Evolutionary conservation across 2,113 vertebrate genomes (phyloP).

Genomic region (Pelecanoides urinatrix): DNA sequence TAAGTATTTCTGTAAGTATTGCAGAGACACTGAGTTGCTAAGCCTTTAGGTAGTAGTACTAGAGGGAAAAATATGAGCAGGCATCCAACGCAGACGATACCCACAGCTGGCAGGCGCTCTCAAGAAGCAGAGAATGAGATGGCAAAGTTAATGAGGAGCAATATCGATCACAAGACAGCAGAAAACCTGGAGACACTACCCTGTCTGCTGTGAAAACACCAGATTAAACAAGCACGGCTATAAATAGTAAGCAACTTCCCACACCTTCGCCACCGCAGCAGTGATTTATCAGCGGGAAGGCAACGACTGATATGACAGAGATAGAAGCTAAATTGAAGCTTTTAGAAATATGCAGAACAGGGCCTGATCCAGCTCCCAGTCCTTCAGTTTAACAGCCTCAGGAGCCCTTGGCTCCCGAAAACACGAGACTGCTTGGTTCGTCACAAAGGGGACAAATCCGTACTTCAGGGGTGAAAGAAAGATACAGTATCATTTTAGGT

Average conservation of each 20-base stretch:
- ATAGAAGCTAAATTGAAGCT: neutral
- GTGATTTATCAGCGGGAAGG: neutral
- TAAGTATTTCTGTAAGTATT: neutral
- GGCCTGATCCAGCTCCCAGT: neutral
- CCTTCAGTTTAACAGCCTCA: too few relatives aligned
- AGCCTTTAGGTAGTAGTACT: neutral
- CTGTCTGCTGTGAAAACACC: neutral
- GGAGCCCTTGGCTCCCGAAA: neutral
- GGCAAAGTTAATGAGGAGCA: conserved; percentile 68
- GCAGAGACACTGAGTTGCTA: neutral
- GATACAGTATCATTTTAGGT: neutral
- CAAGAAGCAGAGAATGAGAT: conserved; percentile 63
- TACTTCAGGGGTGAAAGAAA: neutral
- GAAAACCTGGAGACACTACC: conserved; percentile 7
- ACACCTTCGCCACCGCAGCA: neutral
- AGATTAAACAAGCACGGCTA: neutral
- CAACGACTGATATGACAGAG: neutral
- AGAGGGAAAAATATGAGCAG: conserved; percentile 24
- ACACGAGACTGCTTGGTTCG: neutral
- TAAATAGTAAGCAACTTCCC: neutral
- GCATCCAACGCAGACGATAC: conserved; percentile 58
- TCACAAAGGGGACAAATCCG: neutral
- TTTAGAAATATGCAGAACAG: neutral
- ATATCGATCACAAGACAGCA: conserved; percentile 67
- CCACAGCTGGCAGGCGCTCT: conserved; percentile 61